phyloP scores from a whole-genome alignment of 2,797 vertebrate species.

The Molothrus ater region DNA sequence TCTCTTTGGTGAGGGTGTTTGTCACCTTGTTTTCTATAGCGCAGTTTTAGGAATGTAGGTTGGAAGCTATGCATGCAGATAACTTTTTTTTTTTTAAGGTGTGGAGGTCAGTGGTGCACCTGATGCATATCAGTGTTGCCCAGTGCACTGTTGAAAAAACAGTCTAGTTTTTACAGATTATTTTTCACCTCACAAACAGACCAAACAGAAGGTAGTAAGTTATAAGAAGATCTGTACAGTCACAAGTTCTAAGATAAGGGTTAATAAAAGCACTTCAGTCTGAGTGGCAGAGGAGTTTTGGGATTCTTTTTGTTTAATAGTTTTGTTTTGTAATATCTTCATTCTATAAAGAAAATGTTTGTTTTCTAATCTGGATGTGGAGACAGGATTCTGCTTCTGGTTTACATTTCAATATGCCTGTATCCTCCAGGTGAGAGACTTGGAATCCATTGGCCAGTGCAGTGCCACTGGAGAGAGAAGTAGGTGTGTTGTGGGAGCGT shows the following conservation, averaged over 20 bases:
- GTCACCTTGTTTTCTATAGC: neutral
- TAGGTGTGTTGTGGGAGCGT: too few species aligned
- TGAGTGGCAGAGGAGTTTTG: neutral
- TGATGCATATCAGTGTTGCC: neutral
- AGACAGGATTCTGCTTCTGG: neutral
- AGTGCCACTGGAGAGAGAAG: neutral
- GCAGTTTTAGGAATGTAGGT: neutral
- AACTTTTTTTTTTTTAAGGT: too few species aligned
- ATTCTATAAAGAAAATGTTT: neutral
- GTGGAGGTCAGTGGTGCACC: neutral
- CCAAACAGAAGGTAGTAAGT: neutral
- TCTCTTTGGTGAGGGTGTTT: neutral
- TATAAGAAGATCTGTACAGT: neutral
- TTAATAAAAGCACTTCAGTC: neutral
- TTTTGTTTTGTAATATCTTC: neutral
- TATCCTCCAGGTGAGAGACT: neutral
- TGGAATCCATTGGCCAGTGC: neutral
- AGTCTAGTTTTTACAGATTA: neutral
- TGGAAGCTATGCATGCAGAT: neutral
- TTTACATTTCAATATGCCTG: neutral
- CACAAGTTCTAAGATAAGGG: neutral
- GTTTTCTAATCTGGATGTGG: neutral
- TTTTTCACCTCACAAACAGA: neutral
- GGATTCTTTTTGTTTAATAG: neutral
- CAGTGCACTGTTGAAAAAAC: neutral